Base-by-base conservation (phyloP, 2,888 invertebrate genomes). In the Cataglyphis cursor region DNA sequence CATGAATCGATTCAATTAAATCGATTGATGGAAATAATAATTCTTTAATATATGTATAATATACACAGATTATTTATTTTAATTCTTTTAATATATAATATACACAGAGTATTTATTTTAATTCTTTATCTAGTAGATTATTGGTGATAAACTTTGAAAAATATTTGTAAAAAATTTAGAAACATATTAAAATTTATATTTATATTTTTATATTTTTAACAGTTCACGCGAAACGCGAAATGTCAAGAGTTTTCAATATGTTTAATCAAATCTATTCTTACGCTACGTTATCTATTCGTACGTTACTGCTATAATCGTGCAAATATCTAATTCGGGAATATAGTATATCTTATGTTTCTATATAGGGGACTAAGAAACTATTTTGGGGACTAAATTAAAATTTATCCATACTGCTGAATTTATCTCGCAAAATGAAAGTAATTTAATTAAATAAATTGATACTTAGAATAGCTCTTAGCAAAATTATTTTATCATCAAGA, bases 401-500 rank as follows among this genome's bases (percentile, higher is more conserved):
- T 78, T 70, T 72, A 66, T 57, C 68, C 44, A 61, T 59, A 44
- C 61, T 48, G 28, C n/a, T 15, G 64, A 10, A 54, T 66, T 76
- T 35, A n/a, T 8, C 48, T 57, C 70, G 12, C 9, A 44, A 44
- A 31, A 41, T 9, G 15, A 35, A 70, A 70, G 70, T n/a, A 41
- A 57, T 70, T 78, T 78, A 72, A 80, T 80, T 70, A 70, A 80
- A 80, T 38, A 59, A 70, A 59, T 72, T 72, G 70, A 61, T 72
- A 44, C 24, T 31, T 72, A 9, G 18, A 48, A 48, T 35, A 48
- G 78, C 78, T 80, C 59, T 80, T 61, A 80, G 59, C 59, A n/a
- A 80, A 70, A 80, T 80, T 80, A 44, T 70, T 44, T 59, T 21
- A 54, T 2, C 44, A 70, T 12, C 28, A 31, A 35, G 44, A 38